A percentile compares a stretch with the other conserved stretches of the same genome.
Conservation (phyloP, 2,888 invertebrate species). For the Coenonympha glycerion region DNA sequence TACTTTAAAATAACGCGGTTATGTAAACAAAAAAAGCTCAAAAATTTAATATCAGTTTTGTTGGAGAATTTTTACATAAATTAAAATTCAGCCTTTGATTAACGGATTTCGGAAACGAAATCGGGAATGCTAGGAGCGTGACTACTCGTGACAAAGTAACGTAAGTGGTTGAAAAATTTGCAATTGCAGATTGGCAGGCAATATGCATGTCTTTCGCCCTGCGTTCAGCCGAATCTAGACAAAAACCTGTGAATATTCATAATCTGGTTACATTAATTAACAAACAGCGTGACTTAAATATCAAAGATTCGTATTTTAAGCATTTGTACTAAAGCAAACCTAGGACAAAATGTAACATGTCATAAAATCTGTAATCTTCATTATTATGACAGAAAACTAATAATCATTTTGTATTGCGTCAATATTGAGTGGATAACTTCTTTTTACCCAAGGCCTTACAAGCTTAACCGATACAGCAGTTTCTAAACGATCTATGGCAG, state of each 20-base stretch:
- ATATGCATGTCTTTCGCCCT: slow-evolving; percentile 54
- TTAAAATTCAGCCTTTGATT: slow-evolving; percentile 29
- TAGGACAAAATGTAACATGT: too few relatives aligned
- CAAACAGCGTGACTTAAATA: not conserved
- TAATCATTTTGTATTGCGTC: too few relatives aligned
- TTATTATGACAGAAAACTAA: too few relatives aligned
- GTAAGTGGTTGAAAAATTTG: slow-evolving; percentile 44
- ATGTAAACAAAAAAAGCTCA: not conserved
- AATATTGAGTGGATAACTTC: too few relatives aligned
- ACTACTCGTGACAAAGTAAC: slow-evolving; percentile 47
- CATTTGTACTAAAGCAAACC: not conserved
- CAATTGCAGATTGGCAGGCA: slow-evolving; percentile 69
- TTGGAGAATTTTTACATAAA: slow-evolving; percentile 24
- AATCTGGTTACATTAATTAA: slow-evolving; percentile 30
- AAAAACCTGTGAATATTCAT: slow-evolving; percentile 33
- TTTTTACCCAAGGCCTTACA: too few relatives aligned
- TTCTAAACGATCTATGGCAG: too few relatives aligned
- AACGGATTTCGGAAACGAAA: slow-evolving; percentile 21
- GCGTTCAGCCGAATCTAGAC: slow-evolving; percentile 35
- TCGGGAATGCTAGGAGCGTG: slow-evolving; percentile 24
- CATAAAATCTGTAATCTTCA: too few relatives aligned
- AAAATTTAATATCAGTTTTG: not conserved
- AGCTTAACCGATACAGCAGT: too few relatives aligned
- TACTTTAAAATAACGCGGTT: too few relatives aligned
- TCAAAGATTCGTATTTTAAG: too few relatives aligned